Percentiles rank a stretch among this genome's conserved stretches.
These are phyloP conservation scores for Auanema sp. DNA, from an alignment of 2,888 invertebrate species.

Conservation along the genomic window DNA sequence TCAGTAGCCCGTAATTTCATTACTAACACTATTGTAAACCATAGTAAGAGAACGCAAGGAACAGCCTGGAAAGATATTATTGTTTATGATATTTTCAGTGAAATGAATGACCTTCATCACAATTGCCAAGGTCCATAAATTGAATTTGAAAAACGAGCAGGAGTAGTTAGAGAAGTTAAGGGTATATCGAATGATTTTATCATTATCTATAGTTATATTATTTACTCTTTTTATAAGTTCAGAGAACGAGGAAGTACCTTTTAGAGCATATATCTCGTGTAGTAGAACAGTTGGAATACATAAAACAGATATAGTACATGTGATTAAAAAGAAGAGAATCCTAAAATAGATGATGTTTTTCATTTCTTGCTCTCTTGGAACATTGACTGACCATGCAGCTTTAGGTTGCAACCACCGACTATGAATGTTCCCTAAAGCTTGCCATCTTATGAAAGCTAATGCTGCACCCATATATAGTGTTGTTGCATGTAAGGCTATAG, in stretches of 20 bases:
- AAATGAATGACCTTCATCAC: slow-evolving; percentile 37
- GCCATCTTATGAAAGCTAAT: slow-evolving; percentile 52
- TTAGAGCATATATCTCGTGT: slow-evolving; percentile 26
- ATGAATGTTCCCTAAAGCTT: slow-evolving; percentile 49
- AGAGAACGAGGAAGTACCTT: neutral
- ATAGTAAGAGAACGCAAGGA: slow-evolving; percentile 50
- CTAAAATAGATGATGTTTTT: slow-evolving; percentile 22
- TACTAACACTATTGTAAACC: slow-evolving; percentile 52
- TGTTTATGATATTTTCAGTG: neutral
- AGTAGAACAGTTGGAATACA: slow-evolving; percentile 44
- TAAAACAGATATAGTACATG: slow-evolving; percentile 34
- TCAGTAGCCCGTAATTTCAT: slow-evolving; percentile 49
- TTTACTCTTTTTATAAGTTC: too few species aligned
- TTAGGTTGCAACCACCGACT: slow-evolving; percentile 48
- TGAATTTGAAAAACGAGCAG: slow-evolving; percentile 52
- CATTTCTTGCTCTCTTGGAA: slow-evolving; percentile 8
- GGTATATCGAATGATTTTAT: neutral
- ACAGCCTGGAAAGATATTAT: slow-evolving; percentile 32
- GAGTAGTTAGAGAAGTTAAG: slow-evolving; percentile 40
- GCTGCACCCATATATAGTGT: slow-evolving; percentile 53
- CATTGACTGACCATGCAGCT: slow-evolving; percentile 39
- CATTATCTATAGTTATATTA: too few species aligned
- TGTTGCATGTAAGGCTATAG: slow-evolving; percentile 52
- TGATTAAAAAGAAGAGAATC: slow-evolving; percentile 38
- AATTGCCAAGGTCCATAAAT: slow-evolving; percentile 52